Conservation (phyloP, 2,888 invertebrate species). For the Rhamphomyia laevipes region DNA sequence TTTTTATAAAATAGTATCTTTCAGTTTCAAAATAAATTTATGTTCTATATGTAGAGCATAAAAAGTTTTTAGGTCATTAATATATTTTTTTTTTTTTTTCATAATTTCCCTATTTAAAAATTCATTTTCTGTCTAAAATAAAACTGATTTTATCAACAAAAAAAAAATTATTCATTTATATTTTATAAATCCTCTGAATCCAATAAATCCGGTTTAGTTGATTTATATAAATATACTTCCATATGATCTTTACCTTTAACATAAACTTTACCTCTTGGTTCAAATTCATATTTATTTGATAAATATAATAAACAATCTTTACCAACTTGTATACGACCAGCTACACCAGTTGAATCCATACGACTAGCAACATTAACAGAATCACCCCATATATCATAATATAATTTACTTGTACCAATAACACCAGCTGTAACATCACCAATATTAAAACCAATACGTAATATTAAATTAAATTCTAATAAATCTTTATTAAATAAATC, state of each 20-base stretch:
- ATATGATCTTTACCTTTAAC: constrained; percentile 96
- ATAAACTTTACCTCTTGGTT: constrained; percentile 84
- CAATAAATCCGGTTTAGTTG: constrained; percentile 16
- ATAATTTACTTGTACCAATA: constrained; percentile 89
- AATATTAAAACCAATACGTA: constrained; percentile 81
- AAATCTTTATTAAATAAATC: constrained; percentile 82
- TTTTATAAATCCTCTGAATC: constrained; percentile 2
- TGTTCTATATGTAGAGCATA: too few relatives aligned
- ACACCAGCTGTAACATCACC: constrained; percentile 96
- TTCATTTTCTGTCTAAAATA: too few relatives aligned
- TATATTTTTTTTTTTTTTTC: too few relatives aligned
- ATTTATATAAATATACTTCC: constrained; percentile 67
- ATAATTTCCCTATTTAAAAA: too few relatives aligned
- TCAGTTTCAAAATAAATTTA: too few relatives aligned
- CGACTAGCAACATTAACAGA: constrained; percentile 94
- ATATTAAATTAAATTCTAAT: constrained; percentile 76
- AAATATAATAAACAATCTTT: constrained; percentile 62
- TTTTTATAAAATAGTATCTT: too few relatives aligned
- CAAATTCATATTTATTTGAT: constrained; percentile 67
- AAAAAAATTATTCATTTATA: too few relatives aligned
- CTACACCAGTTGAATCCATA: constrained; percentile 93
- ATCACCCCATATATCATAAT: constrained; percentile 98
- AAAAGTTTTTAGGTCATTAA: too few relatives aligned
- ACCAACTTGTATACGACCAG: constrained; percentile 72
- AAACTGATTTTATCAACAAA: too few relatives aligned